Base-by-base conservation (phyloP, 2,797 vertebrate genomes). In the Passerculus sandwichensis region DNA sequence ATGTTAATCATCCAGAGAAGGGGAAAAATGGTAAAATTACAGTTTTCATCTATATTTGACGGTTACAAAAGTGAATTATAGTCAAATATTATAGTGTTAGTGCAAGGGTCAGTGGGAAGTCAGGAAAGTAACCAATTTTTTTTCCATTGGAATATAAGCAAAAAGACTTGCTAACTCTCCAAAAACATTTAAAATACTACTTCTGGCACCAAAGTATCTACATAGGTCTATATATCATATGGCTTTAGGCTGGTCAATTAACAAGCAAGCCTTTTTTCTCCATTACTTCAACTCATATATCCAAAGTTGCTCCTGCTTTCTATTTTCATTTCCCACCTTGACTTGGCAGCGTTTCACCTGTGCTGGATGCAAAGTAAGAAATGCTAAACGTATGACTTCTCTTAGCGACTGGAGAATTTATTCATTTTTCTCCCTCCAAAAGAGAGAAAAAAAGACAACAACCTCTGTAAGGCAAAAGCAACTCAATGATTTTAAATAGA, bases 21-120 rank as follows among this genome's bases (percentile, higher is more conserved):
- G 1, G 1, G 1, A 0, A 13, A 20, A 25, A 34, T 14, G 9
- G 40, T 16, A 22, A 57, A 44, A 8, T 10, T 54, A 36, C 8
- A 10, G 9, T 73, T 73, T 82, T 44, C 11, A 3, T 5, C 12
- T 59, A 1, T 44, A 67, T 29, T 56, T 54, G 16, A 30, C 71
- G 1, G 1, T 80, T 71, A 22, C 2, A 36, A 13, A 69, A 66
- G 20, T 32, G 22, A 79, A 50, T 85, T 73, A 19, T 42, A 62
- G 48, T 42, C 15, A 73, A 22, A 57, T 71, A 30, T 34, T 77
- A 5, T 0, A 30, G 7, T 29, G 7, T 45, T 64, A 51, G 11
- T 72, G 13, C 8, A 61, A 69, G 30, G 61, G 7, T 59, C 45
- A 47, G 14, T 44, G 14, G 19, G n/a, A 86, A 69, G 47, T 34